phyloP scores from a whole-genome alignment of 2,888 invertebrate genomes.

The Xylophagus ater region DNA sequence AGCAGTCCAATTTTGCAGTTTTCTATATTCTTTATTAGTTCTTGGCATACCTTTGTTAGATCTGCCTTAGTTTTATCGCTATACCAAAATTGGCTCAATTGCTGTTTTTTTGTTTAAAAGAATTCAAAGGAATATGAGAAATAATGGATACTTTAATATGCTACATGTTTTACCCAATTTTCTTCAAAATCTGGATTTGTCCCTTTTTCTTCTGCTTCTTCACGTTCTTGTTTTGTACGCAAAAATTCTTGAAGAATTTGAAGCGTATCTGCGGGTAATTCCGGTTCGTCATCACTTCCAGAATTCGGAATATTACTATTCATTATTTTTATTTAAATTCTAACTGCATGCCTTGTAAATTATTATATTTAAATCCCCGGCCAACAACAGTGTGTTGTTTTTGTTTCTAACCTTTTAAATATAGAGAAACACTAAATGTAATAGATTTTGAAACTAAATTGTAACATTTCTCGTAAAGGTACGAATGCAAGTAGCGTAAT shows the following conservation, averaged over 20 bases:
- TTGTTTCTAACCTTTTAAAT: too few relatives aligned
- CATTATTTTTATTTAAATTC: too few relatives aligned
- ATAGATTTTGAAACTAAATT: too few relatives aligned
- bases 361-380: too few relatives aligned
- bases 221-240: constrained; percentile 52
- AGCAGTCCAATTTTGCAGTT: constrained; percentile 65
- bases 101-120: too few relatives aligned
- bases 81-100: constrained; percentile 98
- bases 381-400: too few relatives aligned
- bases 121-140: too few relatives aligned
- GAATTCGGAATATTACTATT: not conserved
- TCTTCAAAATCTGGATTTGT: constrained; percentile 53
- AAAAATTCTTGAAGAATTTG: constrained; percentile 69
- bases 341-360: too few relatives aligned
- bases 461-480: too few relatives aligned
- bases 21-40: constrained; percentile 37
- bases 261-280: constrained; percentile 59
- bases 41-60: constrained; percentile 56
- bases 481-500: too few relatives aligned
- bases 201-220: constrained; percentile 44
- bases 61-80: constrained; percentile 62
- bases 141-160: not conserved
- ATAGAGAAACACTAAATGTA: too few relatives aligned
- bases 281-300: constrained; percentile 47
- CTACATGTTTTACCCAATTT: constrained; percentile 56